Evolutionary conservation across 23 tunicate species (phyloP).

Genomic region (Halocynthia aurantium): DNA sequence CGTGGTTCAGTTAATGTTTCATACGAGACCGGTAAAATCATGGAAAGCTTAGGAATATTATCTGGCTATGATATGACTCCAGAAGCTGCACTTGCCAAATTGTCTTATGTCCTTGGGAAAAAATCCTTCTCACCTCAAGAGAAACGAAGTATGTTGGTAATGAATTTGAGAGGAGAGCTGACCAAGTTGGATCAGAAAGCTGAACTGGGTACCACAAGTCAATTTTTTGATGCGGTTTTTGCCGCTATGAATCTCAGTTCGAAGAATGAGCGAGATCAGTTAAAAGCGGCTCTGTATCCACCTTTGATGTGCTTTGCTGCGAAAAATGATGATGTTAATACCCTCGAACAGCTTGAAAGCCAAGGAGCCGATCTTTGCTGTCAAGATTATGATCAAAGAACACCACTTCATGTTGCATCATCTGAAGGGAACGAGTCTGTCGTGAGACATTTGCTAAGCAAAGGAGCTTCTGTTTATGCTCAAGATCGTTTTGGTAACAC

Average conservation of each 20-base stretch:
- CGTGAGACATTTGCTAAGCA: constrained; percentile 26
- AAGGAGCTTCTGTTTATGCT: constrained; percentile 32
- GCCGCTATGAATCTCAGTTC: constrained; percentile 23
- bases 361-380: constrained; percentile 29
- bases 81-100: constrained; percentile 43
- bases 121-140: constrained; percentile 3
- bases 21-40: constrained; percentile 34
- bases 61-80: constrained; percentile 41
- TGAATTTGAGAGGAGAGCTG: constrained; percentile 35
- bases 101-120: constrained; percentile 23
- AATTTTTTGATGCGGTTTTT: constrained; percentile 11
- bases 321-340: constrained; percentile 19
- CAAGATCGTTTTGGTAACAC: constrained; percentile 22
- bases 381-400: constrained; percentile 27
- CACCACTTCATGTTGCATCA: constrained; percentile 43
- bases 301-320: constrained; percentile 40
- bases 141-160: constrained; percentile 1
- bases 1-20: constrained; percentile 23
- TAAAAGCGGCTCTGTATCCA: constrained; percentile 26
- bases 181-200: constrained; percentile 11
- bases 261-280: constrained; percentile 9
- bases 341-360: constrained; percentile 10
- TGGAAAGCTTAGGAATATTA: constrained; percentile 26
- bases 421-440: constrained; percentile 19
- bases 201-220: too few species aligned